Evolutionary conservation across 2,113 vertebrate species (phyloP).

Genomic region (Chrysochloris asiatica): DNA sequence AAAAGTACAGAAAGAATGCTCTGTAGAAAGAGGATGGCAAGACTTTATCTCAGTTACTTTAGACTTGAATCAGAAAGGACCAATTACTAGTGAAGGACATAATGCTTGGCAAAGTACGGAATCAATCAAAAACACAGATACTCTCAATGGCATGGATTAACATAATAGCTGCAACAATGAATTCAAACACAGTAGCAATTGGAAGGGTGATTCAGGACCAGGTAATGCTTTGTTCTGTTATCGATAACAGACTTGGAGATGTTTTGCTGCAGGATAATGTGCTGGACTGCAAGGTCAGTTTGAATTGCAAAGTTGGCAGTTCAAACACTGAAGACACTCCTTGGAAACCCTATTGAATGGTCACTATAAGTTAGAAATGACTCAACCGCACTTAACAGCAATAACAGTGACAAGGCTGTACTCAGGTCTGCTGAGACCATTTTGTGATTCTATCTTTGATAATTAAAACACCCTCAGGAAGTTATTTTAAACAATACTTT

Average conservation of each 20-base stretch:
- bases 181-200: neutral
- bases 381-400: neutral
- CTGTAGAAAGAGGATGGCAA: neutral
- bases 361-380: too few species aligned
- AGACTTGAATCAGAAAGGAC: neutral
- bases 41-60: neutral
- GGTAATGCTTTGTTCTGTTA: neutral
- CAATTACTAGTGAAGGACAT: neutral
- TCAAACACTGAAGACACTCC: too few species aligned
- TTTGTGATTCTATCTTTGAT: neutral
- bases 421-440: neutral
- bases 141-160: neutral
- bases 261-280: too few species aligned
- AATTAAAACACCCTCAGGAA: neutral
- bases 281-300: too few species aligned
- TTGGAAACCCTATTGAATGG: too few species aligned
- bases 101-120: neutral
- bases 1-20: neutral
- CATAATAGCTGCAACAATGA: neutral
- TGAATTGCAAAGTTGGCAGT: too few species aligned
- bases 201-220: neutral
- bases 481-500: constrained; percentile 49
- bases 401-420: neutral
- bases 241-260: neutral
- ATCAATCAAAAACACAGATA: neutral